Percentiles rank a stretch among this genome's conserved stretches.
phyloP scores from a whole-genome alignment of 2,888 invertebrate species.

The Tubulanus polymorphus region DNA sequence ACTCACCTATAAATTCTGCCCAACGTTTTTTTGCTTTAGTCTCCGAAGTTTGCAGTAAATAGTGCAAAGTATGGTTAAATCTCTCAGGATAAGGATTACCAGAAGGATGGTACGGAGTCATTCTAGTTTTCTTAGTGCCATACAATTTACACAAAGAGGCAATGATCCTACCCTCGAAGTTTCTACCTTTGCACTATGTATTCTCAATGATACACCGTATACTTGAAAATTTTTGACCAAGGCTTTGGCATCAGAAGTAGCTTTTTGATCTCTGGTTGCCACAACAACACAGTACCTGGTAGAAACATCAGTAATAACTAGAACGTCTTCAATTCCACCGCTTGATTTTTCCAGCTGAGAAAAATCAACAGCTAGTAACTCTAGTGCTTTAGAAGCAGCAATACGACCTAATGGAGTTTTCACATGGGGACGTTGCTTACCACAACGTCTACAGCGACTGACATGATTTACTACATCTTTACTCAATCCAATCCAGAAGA shows the following conservation, averaged over 20 bases:
- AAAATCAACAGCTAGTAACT: conserved; percentile 4
- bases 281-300: conserved; percentile 3
- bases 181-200: too few relatives aligned
- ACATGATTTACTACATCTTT: neutral
- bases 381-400: neutral
- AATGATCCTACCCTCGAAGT: too few relatives aligned
- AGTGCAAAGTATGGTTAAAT: conserved; percentile 20
- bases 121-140: conserved; percentile 13
- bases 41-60: conserved; percentile 15
- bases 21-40: conserved; percentile 17
- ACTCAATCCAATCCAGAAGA: neutral
- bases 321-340: conserved; percentile 6
- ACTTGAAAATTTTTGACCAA: conserved; percentile 10
- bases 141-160: conserved; percentile 17
- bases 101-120: conserved; percentile 14
- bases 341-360: neutral
- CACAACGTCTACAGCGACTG: neutral
- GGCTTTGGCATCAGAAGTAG: conserved; percentile 9
- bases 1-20: conserved; percentile 17
- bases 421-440: neutral
- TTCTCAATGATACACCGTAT: conserved; percentile 12
- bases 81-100: conserved; percentile 14
- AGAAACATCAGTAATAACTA: conserved; percentile 6
- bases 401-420: neutral
- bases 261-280: conserved; percentile 13